phyloP scores from a whole-genome alignment of 1,140 invertebrate genomes.

The Mesaphorura yosii region DNA sequence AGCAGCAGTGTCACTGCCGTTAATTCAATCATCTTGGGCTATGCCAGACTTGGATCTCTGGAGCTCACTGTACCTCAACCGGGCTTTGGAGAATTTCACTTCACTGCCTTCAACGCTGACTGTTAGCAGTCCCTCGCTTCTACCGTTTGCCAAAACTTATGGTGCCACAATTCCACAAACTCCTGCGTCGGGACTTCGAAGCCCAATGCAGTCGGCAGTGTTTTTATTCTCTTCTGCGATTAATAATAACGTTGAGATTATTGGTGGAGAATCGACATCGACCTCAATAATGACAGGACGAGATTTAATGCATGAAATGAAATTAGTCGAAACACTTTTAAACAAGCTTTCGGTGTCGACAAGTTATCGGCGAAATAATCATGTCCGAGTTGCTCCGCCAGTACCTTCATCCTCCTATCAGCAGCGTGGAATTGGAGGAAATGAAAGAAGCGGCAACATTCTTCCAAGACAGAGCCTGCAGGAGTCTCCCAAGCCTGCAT shows the following conservation, averaged over 20 bases:
- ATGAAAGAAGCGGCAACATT: background rate
- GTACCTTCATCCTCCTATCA: background rate
- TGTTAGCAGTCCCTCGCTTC: constrained; percentile 12
- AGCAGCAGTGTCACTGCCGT: background rate
- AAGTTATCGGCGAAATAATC: constrained; percentile 9
- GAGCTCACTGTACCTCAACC: constrained; percentile 18
- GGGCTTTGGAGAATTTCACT: constrained; percentile 7
- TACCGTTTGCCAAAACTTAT: too few species aligned
- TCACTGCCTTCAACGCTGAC: background rate
- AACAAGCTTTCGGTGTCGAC: constrained; percentile 13
- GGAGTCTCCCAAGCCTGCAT: too few species aligned
- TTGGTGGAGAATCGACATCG: constrained; percentile 4
- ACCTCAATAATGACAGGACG: constrained; percentile 8
- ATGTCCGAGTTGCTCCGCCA: too few species aligned
- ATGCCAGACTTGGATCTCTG: constrained; percentile 24
- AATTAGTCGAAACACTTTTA: constrained; percentile 23
- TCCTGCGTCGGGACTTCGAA: too few species aligned
- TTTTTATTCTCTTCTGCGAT: background rate
- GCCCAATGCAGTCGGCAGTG: background rate
- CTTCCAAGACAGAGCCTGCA: too few species aligned
- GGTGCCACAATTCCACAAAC: too few species aligned
- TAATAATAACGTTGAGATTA: background rate
- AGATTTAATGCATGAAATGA: constrained; percentile 11
- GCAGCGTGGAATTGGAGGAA: background rate
- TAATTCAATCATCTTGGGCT: constrained; percentile 13